A percentile compares a stretch with the other conserved stretches of the same genome.
Evolutionary conservation across 2,113 vertebrate genomes (phyloP).

Genomic region (Peromyscus maniculatus): DNA sequence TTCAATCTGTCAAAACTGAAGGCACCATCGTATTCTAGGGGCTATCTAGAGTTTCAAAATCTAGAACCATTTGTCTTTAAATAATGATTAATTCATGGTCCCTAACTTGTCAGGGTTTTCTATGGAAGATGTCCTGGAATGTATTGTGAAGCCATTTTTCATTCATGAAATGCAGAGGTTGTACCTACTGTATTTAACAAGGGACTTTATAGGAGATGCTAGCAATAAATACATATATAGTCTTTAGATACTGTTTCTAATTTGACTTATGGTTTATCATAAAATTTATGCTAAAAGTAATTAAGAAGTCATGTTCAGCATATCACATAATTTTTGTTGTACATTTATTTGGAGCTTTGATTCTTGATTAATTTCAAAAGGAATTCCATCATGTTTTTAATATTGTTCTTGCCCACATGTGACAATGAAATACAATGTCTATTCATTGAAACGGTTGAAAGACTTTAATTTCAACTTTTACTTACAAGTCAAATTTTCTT

Average conservation of each 20-base stretch:
- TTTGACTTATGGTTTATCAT: neutral
- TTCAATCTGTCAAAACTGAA: constrained; percentile 26
- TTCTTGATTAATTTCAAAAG: neutral
- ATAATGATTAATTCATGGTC: constrained; percentile 6
- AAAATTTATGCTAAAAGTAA: neutral
- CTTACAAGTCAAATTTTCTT: neutral
- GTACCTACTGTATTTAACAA: neutral
- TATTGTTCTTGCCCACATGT: neutral
- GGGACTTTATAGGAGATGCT: neutral
- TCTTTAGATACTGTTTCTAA: neutral
- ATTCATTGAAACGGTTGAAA: neutral
- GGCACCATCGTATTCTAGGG: neutral
- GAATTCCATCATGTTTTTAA: neutral
- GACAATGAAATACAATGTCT: neutral
- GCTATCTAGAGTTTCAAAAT: constrained; percentile 3
- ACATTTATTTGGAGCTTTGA: constrained; percentile 3
- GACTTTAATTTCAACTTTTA: neutral
- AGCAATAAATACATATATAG: neutral
- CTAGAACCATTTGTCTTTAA: neutral
- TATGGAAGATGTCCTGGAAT: neutral
- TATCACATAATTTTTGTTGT: neutral
- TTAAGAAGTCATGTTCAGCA: neutral
- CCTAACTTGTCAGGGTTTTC: constrained; percentile 5
- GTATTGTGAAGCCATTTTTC: neutral
- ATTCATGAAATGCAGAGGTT: neutral